phyloP scores from a whole-genome alignment of 2,888 invertebrate species.

The Galerucella nymphaeae region DNA sequence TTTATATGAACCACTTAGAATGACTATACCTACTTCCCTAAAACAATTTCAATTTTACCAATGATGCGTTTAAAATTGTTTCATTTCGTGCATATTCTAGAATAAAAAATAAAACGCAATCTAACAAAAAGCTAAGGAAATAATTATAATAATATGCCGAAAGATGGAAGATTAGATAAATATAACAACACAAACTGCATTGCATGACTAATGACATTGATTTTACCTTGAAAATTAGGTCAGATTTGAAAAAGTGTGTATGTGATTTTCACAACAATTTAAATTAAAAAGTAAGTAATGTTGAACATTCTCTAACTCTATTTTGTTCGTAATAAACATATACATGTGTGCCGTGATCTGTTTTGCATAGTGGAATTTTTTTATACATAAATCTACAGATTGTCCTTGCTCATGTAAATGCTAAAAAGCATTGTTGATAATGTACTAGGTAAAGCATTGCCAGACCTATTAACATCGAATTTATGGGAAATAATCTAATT shows the following conservation, averaged over 20 bases:
- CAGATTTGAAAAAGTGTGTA: constrained; percentile 15
- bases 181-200: constrained; percentile 23
- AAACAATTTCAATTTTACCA: not conserved
- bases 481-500: no score
- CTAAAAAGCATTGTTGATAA: no score
- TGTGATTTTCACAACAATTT: constrained; percentile 6
- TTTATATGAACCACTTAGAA: no score
- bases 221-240: constrained; percentile 28
- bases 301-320: no score
- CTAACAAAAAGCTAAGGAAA: not conserved
- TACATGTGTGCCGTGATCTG: no score
- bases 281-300: not conserved
- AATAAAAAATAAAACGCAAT: not conserved
- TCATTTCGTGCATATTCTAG: not conserved
- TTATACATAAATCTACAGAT: no score
- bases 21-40: no score
- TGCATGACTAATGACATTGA: constrained; percentile 31
- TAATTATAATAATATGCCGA: constrained; percentile 19
- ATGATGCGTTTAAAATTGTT: not conserved
- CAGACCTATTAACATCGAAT: no score
- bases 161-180: constrained; percentile 27
- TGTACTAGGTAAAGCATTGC: no score
- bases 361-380: no score
- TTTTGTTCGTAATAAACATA: no score
- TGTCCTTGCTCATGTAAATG: no score